phyloP scores from a whole-genome alignment of 2,888 invertebrate genomes.

The Teinopalpus imperialis region DNA sequence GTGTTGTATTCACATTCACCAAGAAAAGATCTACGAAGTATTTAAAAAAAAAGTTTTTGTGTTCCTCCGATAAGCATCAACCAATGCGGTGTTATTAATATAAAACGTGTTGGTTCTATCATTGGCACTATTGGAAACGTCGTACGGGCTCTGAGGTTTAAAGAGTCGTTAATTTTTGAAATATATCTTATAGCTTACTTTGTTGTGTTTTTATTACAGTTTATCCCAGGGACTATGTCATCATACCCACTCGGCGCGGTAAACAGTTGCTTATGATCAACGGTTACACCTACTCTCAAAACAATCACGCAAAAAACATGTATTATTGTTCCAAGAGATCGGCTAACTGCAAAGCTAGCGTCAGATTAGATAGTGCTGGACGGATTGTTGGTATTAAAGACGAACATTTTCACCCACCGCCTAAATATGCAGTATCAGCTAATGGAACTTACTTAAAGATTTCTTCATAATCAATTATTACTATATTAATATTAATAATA shows the following conservation, averaged over 20 bases:
- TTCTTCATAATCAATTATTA: slow-evolving; percentile 25
- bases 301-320: slow-evolving; percentile 41
- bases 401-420: slow-evolving; percentile 43
- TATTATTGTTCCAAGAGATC: slow-evolving; percentile 39
- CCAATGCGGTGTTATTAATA: too few relatives aligned
- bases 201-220: slow-evolving; percentile 9
- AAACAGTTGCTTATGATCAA: slow-evolving; percentile 42
- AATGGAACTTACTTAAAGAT: slow-evolving; percentile 27
- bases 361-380: slow-evolving; percentile 39
- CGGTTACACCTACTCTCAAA: slow-evolving; percentile 44
- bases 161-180: too few relatives aligned
- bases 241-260: slow-evolving; percentile 34
- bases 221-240: slow-evolving; percentile 10
- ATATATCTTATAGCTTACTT: too few relatives aligned
- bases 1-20: too few relatives aligned
- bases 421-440: slow-evolving; percentile 32
- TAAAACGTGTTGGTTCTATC: too few relatives aligned
- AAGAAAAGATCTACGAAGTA: too few relatives aligned
- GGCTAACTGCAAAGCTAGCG: slow-evolving; percentile 43
- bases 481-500: too few relatives aligned
- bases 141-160: too few relatives aligned
- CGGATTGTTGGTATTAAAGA: slow-evolving; percentile 33
- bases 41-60: too few relatives aligned
- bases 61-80: too few relatives aligned
- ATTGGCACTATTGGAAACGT: too few relatives aligned